Evolutionary conservation across 2,797 vertebrate genomes (phyloP), one percentile per base, ranked within the genome.

Genomic region (Oceanodroma leucorhoa): DNA sequence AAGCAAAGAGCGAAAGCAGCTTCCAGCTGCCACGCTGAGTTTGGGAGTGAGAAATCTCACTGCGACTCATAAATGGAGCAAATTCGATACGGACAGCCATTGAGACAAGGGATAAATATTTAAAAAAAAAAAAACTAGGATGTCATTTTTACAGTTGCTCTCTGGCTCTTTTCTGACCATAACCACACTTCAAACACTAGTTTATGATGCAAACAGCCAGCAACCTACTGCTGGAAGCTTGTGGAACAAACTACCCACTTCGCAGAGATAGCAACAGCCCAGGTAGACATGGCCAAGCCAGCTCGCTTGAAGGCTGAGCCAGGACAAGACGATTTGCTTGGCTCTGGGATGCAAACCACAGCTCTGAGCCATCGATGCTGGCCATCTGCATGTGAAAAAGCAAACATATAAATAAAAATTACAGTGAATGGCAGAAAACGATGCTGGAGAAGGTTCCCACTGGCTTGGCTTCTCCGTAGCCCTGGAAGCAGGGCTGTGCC

Each of bases 401-500:
- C 90, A 94, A 95, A 95, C 89, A 89, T 8, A 51, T 61, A 45
- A 5, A 11, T 17, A n/a, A 95, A 81, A 87, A 48, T 40, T 38
- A 72, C 94, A 30, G 70, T 2, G 70, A 60, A 89, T 3, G 86
- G 93, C 94, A 95, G 40, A 30, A 46, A 86, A 64, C 2, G 46
- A 27, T 1, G 64, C 71, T 34, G 77, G 54, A 65, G 93, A 58
- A 20, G 2, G 2, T 38, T 87, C 87, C 81, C 55, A 0, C 78
- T 53, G 81, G 60, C 51, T 93, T 95, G 89, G 94, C 95, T 90
- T 79, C 83, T 64, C 89, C 80, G 87, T 82, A 82, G 93, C 70
- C 72, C n/a, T 86, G 86, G 80, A 60, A 82, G 88, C 85, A 36
- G 87, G 80, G 83, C 94, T 71, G 80, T 14, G 6, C 67, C 53